phyloP scores from a whole-genome alignment of 2,797 vertebrate genomes.

The Phyllotis vaccarum region DNA sequence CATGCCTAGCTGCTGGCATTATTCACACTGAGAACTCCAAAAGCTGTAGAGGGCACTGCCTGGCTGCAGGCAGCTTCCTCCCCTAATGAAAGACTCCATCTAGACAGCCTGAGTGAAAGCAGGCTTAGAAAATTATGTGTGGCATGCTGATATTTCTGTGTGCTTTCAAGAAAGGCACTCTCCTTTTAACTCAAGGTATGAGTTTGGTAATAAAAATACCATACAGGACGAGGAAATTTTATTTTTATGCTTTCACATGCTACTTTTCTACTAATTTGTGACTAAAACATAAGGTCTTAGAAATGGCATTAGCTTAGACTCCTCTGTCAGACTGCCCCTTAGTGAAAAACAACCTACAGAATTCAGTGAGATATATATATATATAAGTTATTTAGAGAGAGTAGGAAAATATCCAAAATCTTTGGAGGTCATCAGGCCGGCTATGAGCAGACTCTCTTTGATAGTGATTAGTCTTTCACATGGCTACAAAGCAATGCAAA shows the following conservation, averaged over 20 bases:
- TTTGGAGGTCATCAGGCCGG: not conserved
- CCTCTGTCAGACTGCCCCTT: not conserved
- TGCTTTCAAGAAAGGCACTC: not conserved
- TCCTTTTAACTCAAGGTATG: slow-evolving; percentile 21
- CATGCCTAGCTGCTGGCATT: not conserved
- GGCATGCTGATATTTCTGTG: not conserved
- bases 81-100: not conserved
- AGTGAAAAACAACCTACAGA: not conserved
- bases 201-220: slow-evolving; percentile 29
- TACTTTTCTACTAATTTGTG: slow-evolving; percentile 14
- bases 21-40: too few species aligned
- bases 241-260: slow-evolving; percentile 1
- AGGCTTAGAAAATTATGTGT: not conserved
- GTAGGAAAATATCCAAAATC: not conserved
- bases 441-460: not conserved
- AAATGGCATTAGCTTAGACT: slow-evolving; percentile 50
- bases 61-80: not conserved
- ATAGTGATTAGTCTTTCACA: not conserved
- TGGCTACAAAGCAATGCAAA: not conserved
- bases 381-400: slow-evolving; percentile 7
- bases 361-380: not conserved
- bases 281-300: slow-evolving; percentile 37
- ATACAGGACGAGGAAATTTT: slow-evolving; percentile 19
- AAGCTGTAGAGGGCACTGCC: too few species aligned
- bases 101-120: not conserved